phyloP scores from a whole-genome alignment of 2,113 vertebrate genomes.

The Noturus placidus region DNA sequence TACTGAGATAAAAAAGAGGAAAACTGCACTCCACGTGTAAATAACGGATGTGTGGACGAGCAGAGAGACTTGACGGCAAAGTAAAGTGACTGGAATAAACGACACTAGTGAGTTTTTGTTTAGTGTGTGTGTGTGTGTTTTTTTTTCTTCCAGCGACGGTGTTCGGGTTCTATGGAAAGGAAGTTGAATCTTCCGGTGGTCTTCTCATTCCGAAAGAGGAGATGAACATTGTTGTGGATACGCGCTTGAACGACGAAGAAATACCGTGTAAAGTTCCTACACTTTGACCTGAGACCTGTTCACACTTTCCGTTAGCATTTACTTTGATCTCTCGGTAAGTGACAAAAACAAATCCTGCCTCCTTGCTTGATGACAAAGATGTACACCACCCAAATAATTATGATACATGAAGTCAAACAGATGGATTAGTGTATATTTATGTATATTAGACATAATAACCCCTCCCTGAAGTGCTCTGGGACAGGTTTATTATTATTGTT shows the following conservation, averaged over 20 bases:
- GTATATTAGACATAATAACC: neutral
- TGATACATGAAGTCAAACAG: neutral
- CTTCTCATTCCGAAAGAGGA: neutral
- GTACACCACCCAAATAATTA: too few species aligned
- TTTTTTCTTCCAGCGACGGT: neutral
- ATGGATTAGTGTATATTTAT: neutral
- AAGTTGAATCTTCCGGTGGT: neutral
- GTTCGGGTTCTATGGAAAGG: too few species aligned
- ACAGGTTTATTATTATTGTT: too few species aligned
- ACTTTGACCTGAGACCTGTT: neutral
- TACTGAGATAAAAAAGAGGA: neutral
- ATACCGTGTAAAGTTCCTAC: neutral
- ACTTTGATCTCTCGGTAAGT: constrained; percentile 15
- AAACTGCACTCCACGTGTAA: neutral
- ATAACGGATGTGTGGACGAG: neutral
- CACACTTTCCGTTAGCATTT: constrained; percentile 5
- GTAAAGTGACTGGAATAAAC: neutral
- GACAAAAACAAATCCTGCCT: too few species aligned
- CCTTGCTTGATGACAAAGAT: too few species aligned
- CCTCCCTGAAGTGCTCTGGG: neutral
- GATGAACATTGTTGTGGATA: neutral
- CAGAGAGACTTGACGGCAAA: neutral
- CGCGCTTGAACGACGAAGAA: neutral
- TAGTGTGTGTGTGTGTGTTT: too few species aligned
- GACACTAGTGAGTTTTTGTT: too few species aligned